Evolutionary conservation across 2,797 vertebrate genomes (phyloP), one percentile per base, ranked within the genome.

Genomic region (Psittacula derbiana): DNA sequence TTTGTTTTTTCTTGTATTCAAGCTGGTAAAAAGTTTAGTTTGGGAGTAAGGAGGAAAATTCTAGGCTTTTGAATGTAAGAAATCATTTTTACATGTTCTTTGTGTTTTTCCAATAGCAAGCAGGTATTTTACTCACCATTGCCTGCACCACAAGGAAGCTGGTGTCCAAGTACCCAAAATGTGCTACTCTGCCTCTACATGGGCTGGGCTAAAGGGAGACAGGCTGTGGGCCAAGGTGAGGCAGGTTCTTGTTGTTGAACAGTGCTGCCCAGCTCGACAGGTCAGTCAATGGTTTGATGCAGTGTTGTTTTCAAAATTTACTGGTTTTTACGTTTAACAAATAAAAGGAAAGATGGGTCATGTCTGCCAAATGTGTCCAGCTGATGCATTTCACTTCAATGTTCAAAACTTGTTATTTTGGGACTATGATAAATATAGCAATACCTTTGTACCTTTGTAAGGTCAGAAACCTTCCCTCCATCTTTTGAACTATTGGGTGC

Each of bases 211-310:
- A 20, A 46, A 47, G 10, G 8, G 4, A 61, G 28, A 24, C 9
- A 8, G 52, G 47, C 13, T 28, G 12, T 6, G 31, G 31, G 61
- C 20, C 0, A 1, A 70, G 13, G 10, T 12, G 44, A 21, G 30
- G 10, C 19, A 31, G 41, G 6, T 13, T 57, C 16, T 76, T 4
- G 4, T 25, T 1, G 1, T 36, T 40, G 31, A 5, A 4, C 11
- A 2, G 5, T 3, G 7, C 4, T 74, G 43, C 11, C 50, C 14
- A 16, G 16, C 30, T 74, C 43, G 28, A 53, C 50, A 82, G 43
- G 40, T 19, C 5, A 52, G 11, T 13, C 23, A 23, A 14, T 15
- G 6, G 5, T 28, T 46, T 86, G 20, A 28, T 64, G 11, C 12
- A 28, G 30, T 36, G 9, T 43, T 1, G 2, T 36, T 64, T 43